phyloP scores from a whole-genome alignment of 2,113 vertebrate species.

The Eulemur rufifrons region DNA sequence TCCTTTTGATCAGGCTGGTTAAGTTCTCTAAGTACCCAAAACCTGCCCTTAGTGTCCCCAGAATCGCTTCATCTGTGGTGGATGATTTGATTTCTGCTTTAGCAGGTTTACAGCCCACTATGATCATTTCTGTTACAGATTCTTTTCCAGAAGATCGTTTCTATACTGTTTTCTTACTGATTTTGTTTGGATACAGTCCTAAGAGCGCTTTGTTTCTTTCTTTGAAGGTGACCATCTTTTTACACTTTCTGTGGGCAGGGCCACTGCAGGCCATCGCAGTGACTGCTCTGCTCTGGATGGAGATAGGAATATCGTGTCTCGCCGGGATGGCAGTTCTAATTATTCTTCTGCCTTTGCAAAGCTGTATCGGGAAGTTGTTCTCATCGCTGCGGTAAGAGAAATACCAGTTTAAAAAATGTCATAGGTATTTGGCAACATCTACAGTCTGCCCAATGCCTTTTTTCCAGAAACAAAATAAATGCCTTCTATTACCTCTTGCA shows the following conservation, averaged over 20 bases:
- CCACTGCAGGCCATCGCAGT: constrained; percentile 92
- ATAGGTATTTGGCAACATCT: not conserved
- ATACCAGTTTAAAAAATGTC: too few species aligned
- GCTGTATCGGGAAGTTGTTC: constrained; percentile 92
- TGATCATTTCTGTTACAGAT: not conserved
- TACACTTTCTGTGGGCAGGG: constrained; percentile 96
- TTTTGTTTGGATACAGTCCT: not conserved
- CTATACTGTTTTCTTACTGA: rapidly evolving
- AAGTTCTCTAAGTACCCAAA: rapidly evolving
- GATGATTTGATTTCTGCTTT: not conserved
- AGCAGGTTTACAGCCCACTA: not conserved
- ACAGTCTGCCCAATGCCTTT: not conserved
- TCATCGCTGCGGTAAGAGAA: constrained; percentile 91
- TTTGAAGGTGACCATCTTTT: constrained; percentile 93
- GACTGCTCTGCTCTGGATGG: constrained; percentile 91
- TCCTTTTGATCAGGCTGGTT: rapidly evolving
- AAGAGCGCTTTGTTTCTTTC: constrained; percentile 31
- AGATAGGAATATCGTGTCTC: constrained; percentile 94
- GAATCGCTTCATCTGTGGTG: rapidly evolving
- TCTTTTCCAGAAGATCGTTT: not conserved
- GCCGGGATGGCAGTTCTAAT: constrained; percentile 93
- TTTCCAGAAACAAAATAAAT: not conserved
- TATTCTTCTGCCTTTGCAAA: constrained; percentile 94
- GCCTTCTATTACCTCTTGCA: not conserved
- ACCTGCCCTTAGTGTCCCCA: rapidly evolving